phyloP scores from a whole-genome alignment of 2,797 vertebrate genomes.

The Intellagama lesueurii region DNA sequence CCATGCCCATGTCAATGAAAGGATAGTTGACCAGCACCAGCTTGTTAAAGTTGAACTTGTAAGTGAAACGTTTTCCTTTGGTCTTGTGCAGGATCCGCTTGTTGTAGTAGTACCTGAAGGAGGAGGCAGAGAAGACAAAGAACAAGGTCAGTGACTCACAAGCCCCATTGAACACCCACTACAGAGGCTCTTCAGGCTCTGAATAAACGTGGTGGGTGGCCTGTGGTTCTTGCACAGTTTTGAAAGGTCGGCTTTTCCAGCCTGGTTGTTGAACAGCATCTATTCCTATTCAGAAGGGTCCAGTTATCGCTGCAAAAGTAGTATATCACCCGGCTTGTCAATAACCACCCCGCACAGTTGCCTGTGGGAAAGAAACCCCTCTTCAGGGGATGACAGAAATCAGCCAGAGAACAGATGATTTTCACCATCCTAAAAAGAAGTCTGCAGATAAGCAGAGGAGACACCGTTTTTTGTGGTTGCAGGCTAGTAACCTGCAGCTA shows the following conservation, averaged over 20 bases:
- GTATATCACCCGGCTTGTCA: not conserved
- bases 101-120: constrained; percentile 92
- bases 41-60: constrained; percentile 97
- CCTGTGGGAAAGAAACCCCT: too few species aligned
- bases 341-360: not conserved
- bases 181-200: not conserved
- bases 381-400: not conserved
- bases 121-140: not conserved
- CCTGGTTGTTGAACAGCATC: not conserved
- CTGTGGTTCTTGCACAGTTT: not conserved
- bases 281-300: too few species aligned
- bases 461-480: not conserved
- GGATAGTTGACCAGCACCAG: constrained; percentile 94
- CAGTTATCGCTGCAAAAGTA: not conserved
- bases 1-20: constrained; percentile 91
- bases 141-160: constrained; percentile 1
- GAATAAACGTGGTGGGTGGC: not conserved
- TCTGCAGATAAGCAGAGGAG: not conserved
- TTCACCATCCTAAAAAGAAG: not conserved
- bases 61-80: constrained; percentile 95
- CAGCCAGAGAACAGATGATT: not conserved
- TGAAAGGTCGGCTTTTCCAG: not conserved
- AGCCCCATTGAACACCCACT: not conserved
- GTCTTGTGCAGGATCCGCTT: constrained; percentile 95
- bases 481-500: not conserved